Percentiles rank a stretch among this genome's conserved stretches.
Conservation (phyloP, 2,797 vertebrate species). For the Phrynocephalus forsythii region DNA sequence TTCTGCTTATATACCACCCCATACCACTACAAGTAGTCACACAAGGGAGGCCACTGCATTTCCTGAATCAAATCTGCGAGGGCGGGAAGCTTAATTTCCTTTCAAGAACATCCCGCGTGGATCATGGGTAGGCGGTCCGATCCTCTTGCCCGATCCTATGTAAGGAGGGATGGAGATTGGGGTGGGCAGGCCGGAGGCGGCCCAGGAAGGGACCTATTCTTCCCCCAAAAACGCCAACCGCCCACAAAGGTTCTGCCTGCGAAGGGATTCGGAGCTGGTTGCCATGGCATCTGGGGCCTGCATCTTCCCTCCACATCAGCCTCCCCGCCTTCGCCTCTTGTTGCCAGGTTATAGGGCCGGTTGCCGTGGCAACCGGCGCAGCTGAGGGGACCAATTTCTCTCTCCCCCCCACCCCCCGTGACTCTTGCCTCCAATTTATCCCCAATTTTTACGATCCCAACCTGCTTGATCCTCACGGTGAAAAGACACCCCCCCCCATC, state of each 20-base stretch:
- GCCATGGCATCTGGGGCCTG: background rate
- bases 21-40: too few species aligned
- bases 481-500: too few species aligned
- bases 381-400: background rate
- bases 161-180: too few species aligned
- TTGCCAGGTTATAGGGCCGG: constrained; percentile 23
- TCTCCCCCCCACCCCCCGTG: background rate
- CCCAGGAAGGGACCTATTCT: too few species aligned
- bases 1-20: too few species aligned
- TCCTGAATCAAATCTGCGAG: background rate
- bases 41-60: too few species aligned
- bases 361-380: constrained; percentile 29
- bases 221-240: background rate
- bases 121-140: too few species aligned
- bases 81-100: too few species aligned
- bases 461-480: background rate
- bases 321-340: background rate
- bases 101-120: too few species aligned
- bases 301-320: constrained; percentile 1
- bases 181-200: too few species aligned
- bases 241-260: background rate
- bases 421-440: too few species aligned
- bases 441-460: background rate
- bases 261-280: background rate
- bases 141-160: too few species aligned